Base-by-base conservation (phyloP, 2,797 vertebrate species). In the Gila robusta region DNA sequence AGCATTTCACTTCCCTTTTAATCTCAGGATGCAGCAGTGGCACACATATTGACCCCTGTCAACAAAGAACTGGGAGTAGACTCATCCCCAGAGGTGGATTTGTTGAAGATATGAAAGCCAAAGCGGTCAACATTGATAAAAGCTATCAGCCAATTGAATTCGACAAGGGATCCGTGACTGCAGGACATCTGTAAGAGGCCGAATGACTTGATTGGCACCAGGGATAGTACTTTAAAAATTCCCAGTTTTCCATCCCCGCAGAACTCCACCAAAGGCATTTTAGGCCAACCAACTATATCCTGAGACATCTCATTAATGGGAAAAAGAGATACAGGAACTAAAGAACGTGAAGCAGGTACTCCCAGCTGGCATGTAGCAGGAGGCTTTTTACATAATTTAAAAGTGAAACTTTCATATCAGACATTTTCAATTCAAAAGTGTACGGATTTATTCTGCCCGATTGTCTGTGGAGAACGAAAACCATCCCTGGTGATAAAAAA, bases 51-150 rank as follows among this genome's bases (percentile, higher is more conserved):
- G 94, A 95, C 93, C 94, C 87, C 83, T 87, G 87, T 94, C 90
- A 91, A 90, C 89, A 92, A 93, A 94, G 93, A 93, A 91, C 83
- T 91, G 94, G 94, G 94, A 94, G 83, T 91, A 83, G 83, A 87
- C 77, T 85, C 69, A 71, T 84, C 94, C 93, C 93, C 92, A 80
- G 80, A 79, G 67, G 84, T 44, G 37, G 87, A 72, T 41, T 86
- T 28, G 83, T 39, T 6, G 86, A 86, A 91, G 92, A 93, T 49
- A 66, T 0, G 91, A 90, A 91, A 94, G 87, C 87, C 70, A 85
- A 89, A 88, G 94, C 92, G 94, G 94, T 94, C 95, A 96, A 94
- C 94, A 94, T 93, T 95, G 94, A 95, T 93, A 91, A 93, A 94
- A 94, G 93, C 90, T 90, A 28, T 86, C 73, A 74, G 84, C 82